Percentiles rank a stretch among this genome's conserved stretches.
These are phyloP conservation scores for Xiphorhynchus erythropygius DNA, from an alignment of 2,797 vertebrate species.

Conservation along the genomic window DNA sequence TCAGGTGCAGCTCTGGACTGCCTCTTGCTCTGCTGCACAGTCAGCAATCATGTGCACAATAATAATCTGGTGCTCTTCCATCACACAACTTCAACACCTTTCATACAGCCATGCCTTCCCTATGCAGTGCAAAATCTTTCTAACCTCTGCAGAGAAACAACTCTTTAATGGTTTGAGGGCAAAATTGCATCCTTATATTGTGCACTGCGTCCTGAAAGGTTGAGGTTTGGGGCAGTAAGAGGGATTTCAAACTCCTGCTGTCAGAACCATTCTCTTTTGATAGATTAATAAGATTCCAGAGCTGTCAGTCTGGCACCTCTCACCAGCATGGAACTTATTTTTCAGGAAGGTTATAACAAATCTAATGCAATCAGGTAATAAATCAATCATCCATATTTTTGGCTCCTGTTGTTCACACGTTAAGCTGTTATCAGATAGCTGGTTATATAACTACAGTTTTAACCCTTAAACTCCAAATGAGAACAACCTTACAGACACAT, in stretches of 20 bases:
- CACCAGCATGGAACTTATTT: neutral
- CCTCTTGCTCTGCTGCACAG: neutral
- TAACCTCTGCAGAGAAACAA: neutral
- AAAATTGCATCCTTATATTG: neutral
- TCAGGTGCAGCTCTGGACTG: fast-evolving
- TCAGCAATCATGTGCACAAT: fast-evolving
- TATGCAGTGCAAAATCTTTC: neutral
- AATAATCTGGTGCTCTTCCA: neutral
- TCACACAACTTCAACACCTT: neutral
- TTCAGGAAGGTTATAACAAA: conserved; percentile 11
- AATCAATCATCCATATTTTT: conserved; percentile 29
- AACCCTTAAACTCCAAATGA: neutral
- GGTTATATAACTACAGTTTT: conserved; percentile 1
- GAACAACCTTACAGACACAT: neutral
- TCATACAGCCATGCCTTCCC: neutral
- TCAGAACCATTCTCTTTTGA: neutral
- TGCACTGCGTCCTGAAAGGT: neutral
- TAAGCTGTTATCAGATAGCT: conserved; percentile 1
- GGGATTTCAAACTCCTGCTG: neutral
- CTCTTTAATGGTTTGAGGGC: neutral
- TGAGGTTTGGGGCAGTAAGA: neutral
- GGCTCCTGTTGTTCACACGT: neutral
- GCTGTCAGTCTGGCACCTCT: neutral
- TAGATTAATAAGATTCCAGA: neutral
- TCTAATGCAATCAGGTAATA: conserved; percentile 26